Evolutionary conservation across 2,888 invertebrate species (phyloP).

Genomic region (Imbricaverruca yamaguchii): DNA sequence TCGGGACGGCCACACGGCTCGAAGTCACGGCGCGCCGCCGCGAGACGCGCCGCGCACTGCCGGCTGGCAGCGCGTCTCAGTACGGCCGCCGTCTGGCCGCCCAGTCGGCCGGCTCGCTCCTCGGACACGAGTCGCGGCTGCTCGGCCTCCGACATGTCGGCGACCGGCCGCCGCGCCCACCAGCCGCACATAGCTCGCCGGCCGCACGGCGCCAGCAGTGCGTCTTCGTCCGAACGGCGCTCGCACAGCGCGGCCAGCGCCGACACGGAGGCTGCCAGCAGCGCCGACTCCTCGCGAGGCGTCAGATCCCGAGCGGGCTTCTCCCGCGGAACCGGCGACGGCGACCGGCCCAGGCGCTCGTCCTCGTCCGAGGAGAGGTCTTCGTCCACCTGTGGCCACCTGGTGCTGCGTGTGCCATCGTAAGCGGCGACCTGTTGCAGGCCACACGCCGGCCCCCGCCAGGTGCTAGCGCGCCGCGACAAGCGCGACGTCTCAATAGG

Average conservation of each 20-base stretch:
- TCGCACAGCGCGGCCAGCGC: not conserved
- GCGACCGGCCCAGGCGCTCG: not conserved
- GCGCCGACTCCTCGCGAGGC: not conserved
- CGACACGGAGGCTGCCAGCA: not conserved
- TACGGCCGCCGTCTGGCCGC: not conserved
- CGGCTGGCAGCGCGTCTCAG: not conserved
- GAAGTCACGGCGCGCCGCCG: not conserved
- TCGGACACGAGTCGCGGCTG: not conserved
- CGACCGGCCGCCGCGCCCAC: not conserved
- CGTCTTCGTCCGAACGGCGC: not conserved
- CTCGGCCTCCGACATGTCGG: not conserved
- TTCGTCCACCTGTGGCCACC: not conserved
- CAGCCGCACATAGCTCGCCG: not conserved
- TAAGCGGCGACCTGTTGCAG: not conserved
- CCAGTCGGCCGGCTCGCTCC: not conserved
- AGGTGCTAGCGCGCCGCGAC: not conserved
- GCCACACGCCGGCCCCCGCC: not conserved
- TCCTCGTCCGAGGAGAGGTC: constrained; percentile 16
- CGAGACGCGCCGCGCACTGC: not conserved
- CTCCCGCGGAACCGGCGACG: not conserved
- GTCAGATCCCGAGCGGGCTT: not conserved
- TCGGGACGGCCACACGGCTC: not conserved
- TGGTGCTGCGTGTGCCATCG: not conserved
- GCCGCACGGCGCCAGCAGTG: not conserved
- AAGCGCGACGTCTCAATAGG: not conserved